Base-by-base conservation (phyloP, 1,140 invertebrate genomes). In the Scaptomyza pallida region DNA sequence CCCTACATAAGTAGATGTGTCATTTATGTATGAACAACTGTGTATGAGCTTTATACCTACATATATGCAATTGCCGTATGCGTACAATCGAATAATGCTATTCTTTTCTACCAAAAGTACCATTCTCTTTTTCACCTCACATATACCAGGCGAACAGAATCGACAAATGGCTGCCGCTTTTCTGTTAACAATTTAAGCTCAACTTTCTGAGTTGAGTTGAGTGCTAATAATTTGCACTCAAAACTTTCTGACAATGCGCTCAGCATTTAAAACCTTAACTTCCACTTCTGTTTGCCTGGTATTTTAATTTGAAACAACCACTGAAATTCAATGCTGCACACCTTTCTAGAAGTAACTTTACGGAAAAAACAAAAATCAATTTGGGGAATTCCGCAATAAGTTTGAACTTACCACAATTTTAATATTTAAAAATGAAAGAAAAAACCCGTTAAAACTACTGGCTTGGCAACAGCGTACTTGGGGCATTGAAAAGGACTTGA, bases 211-310 rank as follows among this genome's bases (percentile, higher is more conserved):
- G 33, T 37, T 37, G 12, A 37, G 3, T 37, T 37, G 33, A 37
- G 33, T 37, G 33, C 33, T n/a, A n/a, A 37, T n/a, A 37, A 37
- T 37, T n/a, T 37, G 10, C 33, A 37, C 33, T 37, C 33, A 37
- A n/a, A 37, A 37, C 33, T 35, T 35, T 35, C 26, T n/a, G 12
- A n/a, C 33, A n/a, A 35, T 35, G 33, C 2, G 9, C 26, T 30
- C 26, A 30, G 33, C 10, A 30, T 0, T 8, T 9, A 8, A 30
- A 6, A 5, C 6, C 26, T 30, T 5, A 30, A 30, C 8, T 35
- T n/a, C 33, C 33, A 12, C 10, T 35, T 35, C 33, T 35, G 10
- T 35, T 35, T 12, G 9, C 26, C 23, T 30, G 19, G 45, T 8
- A 12, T 3, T 35, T 12, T 12, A 35, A 26, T 5, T 35, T 2